phyloP scores from a whole-genome alignment of 37 sponge, comb jelly and placozoan genomes.

The Amphimedon queenslandica region DNA sequence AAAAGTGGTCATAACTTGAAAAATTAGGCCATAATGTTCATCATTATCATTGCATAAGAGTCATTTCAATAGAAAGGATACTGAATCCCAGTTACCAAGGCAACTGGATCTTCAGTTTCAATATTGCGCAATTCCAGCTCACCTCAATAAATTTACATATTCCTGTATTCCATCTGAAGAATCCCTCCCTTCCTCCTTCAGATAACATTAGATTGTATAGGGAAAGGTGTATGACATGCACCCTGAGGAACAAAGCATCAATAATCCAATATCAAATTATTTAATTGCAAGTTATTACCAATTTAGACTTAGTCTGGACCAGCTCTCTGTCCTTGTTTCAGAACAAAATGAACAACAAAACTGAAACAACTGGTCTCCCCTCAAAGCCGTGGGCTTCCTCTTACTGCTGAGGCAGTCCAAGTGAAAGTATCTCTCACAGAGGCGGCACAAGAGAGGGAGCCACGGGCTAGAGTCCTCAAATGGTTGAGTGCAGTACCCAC shows the following conservation, averaged over 20 bases:
- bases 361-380: conserved; percentile 37
- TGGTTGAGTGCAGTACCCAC: too few species aligned
- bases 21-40: background rate
- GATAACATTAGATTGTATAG: conserved; percentile 58
- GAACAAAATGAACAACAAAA: conserved; percentile 37
- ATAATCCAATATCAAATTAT: background rate
- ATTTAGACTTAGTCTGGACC: conserved; percentile 34
- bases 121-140: background rate
- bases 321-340: conserved; percentile 22
- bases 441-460: conserved; percentile 38
- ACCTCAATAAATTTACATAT: conserved; percentile 60
- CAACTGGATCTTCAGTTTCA: too few species aligned
- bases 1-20: too few species aligned
- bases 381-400: conserved; percentile 18
- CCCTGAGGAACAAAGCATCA: conserved; percentile 18
- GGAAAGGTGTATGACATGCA: conserved; percentile 66
- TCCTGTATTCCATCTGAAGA: conserved; percentile 63
- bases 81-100: too few species aligned
- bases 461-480: too few species aligned
- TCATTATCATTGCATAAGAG: too few species aligned
- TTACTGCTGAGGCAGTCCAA: conserved; percentile 29
- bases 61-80: too few species aligned
- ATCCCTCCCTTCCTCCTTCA: conserved; percentile 49
- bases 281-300: conserved; percentile 16
- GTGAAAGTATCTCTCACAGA: conserved; percentile 30